Evolutionary conservation across 2,888 invertebrate species (phyloP), one percentile per base, ranked within the genome.

Genomic region (Polymixis lichenea): DNA sequence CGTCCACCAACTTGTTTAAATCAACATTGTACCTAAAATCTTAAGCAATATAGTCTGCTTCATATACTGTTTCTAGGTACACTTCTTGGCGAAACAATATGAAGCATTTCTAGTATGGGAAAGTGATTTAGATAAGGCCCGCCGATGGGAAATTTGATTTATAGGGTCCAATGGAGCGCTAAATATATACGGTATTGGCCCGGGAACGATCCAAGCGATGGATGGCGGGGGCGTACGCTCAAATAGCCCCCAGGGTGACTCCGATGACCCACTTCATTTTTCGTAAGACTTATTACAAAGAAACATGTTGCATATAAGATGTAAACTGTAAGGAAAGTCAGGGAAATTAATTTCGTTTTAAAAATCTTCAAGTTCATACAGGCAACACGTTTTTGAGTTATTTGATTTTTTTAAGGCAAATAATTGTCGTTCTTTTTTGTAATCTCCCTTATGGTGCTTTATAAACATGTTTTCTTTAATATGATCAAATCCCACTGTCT

Each of bases 61-160:
- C 17, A 22, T 8, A 1, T 58, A 38, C 2, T 2, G 22, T 60
- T 49, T 32, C 9, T 43, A 49, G 19, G 17, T 9, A 32, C 5
- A 71, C 11, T 46, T 75, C 55, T 74, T 49, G 13, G 46, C 9
- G 66, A 77, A 80, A 77, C 69, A 78, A 80, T 80, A 75, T 76
- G 66, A 73, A 60, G 68, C 66, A 64, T 72, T 65, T 51, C 51
- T 53, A 72, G 78, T 70, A 78, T 88, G 73, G 78, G 67, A 78
- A 84, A 86, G 66, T 80, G 77, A 80, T 86, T 87, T 80, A 81
- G 84, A 82, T 87, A 86, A 78, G 66, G 66, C 28, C 46, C 32
- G 67, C 58, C 77, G 76, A 78, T 78, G 77, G 78, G 38, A 83
- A 84, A 87, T 86, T 82, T 87, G 86, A 86, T 86, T 87, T 87